Evolutionary conservation across 2,113 vertebrate species (phyloP).

Genomic region (Dromas ardeola): DNA sequence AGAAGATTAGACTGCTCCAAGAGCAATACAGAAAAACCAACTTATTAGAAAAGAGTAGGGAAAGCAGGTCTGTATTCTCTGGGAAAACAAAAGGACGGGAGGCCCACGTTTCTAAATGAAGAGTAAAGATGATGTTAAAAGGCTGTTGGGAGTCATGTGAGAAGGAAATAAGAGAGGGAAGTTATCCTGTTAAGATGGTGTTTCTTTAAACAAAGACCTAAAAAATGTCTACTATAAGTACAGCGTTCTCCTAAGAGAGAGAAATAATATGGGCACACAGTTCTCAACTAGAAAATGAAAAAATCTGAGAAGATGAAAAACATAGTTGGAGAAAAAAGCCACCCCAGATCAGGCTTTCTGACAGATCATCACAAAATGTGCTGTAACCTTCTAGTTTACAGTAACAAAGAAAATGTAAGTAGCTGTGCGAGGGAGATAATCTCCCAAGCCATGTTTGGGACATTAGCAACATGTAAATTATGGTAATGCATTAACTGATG

Average conservation of each 20-base stretch:
- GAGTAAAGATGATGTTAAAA: neutral
- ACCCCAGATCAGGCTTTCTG: neutral
- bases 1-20: neutral
- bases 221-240: neutral
- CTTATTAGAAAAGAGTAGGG: neutral
- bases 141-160: neutral
- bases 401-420: neutral
- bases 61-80: neutral
- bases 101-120: neutral
- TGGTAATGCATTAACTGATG: neutral
- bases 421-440: neutral
- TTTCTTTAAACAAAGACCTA: neutral
- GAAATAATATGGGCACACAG: neutral
- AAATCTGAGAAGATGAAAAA: neutral
- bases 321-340: neutral
- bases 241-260: neutral
- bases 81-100: neutral
- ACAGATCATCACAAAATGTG: neutral
- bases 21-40: neutral
- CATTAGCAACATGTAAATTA: neutral
- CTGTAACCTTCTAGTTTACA: neutral
- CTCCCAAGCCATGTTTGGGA: neutral
- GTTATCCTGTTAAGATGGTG: neutral
- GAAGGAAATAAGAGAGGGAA: neutral
- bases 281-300: neutral